phyloP scores from a whole-genome alignment of 2,113 vertebrate species.

The Dicentrarchus labrax region DNA sequence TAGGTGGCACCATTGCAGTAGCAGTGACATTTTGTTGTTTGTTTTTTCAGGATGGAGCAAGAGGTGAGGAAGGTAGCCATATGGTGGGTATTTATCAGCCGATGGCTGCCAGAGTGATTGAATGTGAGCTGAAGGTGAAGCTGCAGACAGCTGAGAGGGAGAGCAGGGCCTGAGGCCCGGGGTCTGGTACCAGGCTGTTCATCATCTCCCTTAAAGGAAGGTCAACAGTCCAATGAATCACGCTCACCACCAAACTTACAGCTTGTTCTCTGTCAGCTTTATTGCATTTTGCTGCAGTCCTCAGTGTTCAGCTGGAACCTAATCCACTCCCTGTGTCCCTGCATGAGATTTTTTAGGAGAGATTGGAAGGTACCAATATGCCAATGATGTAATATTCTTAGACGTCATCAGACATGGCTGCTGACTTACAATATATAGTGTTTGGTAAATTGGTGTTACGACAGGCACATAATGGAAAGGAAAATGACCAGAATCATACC shows the following conservation, averaged over 20 bases:
- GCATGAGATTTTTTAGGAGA: constrained; percentile 34
- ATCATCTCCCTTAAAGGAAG: constrained; percentile 83
- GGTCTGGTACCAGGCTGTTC: constrained; percentile 77
- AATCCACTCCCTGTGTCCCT: constrained; percentile 50
- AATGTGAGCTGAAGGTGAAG: constrained; percentile 84
- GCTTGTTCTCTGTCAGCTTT: constrained; percentile 79
- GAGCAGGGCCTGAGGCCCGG: constrained; percentile 62
- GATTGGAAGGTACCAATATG: constrained; percentile 20
- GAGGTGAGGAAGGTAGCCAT: constrained; percentile 79
- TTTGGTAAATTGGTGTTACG: not conserved
- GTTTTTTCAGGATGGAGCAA: constrained; percentile 72
- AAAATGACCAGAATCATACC: not conserved
- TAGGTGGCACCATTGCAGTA: constrained; percentile 50
- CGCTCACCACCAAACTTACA: constrained; percentile 75
- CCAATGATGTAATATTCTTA: not conserved
- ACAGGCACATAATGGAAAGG: not conserved
- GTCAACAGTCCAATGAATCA: constrained; percentile 82
- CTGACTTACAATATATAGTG: not conserved
- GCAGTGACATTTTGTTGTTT: constrained; percentile 74
- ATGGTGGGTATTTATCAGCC: constrained; percentile 80
- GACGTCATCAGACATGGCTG: constrained; percentile 15
- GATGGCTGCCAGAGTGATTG: constrained; percentile 77
- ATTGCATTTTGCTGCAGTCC: constrained; percentile 69
- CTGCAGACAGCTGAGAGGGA: constrained; percentile 74
- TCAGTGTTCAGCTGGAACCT: constrained; percentile 49